These are phyloP conservation scores for Rhyacichthys aspro DNA, from an alignment of 2,797 vertebrate genomes.

Conservation along the genomic window DNA sequence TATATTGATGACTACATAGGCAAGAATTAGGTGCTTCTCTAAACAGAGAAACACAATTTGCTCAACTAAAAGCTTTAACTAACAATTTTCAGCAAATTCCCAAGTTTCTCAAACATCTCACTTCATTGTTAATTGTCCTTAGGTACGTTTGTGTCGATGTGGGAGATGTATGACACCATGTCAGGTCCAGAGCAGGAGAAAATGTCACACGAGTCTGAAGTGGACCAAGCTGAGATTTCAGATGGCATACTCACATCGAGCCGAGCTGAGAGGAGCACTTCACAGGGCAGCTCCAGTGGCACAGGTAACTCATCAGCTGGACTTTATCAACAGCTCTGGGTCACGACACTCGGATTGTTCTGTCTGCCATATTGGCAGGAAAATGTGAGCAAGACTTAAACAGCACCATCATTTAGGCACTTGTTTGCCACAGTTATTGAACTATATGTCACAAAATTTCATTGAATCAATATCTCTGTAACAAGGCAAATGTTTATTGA, in stretches of 20 bases:
- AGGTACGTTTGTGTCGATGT: slow-evolving; percentile 81
- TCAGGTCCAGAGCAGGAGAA: slow-evolving; percentile 30
- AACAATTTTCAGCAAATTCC: too few relatives aligned
- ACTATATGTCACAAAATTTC: too few relatives aligned
- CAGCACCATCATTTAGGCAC: too few relatives aligned
- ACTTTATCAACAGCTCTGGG: not conserved
- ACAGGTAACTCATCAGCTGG: slow-evolving; percentile 73
- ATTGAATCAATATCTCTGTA: too few relatives aligned
- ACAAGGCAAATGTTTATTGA: too few relatives aligned
- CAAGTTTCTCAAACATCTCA: not conserved
- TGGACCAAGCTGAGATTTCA: slow-evolving; percentile 13
- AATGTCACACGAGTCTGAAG: not conserved
- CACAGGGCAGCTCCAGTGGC: slow-evolving; percentile 58
- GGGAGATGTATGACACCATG: slow-evolving; percentile 83
- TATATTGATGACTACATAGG: too few relatives aligned
- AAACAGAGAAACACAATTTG: too few relatives aligned
- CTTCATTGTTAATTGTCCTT: slow-evolving; percentile 9
- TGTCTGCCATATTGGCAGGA: too few relatives aligned
- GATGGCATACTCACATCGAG: slow-evolving; percentile 1
- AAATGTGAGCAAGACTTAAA: too few relatives aligned
- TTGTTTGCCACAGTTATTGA: too few relatives aligned
- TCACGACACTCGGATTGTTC: not conserved
- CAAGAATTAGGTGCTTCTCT: too few relatives aligned
- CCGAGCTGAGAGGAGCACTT: slow-evolving; percentile 45
- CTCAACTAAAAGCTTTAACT: too few relatives aligned